Evolutionary conservation across 2,113 vertebrate genomes (phyloP), one percentile per base, ranked within the genome.

Genomic region (Proterorhinus semilunaris): DNA sequence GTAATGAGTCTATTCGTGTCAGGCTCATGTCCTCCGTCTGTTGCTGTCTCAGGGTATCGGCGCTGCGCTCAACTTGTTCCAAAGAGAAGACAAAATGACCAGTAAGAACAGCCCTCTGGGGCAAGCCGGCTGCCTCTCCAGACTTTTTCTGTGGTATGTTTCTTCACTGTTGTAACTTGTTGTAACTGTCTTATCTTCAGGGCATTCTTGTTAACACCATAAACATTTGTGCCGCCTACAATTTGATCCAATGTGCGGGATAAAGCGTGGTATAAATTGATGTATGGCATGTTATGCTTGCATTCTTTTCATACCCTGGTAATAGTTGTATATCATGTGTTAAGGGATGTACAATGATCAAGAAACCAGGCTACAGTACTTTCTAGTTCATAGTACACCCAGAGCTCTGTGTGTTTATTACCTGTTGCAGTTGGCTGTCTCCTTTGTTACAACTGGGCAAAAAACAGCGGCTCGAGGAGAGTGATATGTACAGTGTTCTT

Each of bases 401-500:
- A 10, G 52, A 17, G 53, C 11, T 63, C 47, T 27, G 11, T 49
- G 21, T 51, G 6, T 21, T 59, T 10, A 9, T 16, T 61, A 6
- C 7, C 7, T 21, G 9, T 78, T 85, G 59, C 81, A 98, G 97
- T 83, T 98, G 97, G 97, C 78, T 98, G 46, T 94, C 94, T 66
- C 96, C 96, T 6, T 83, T 98, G 81, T 94, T 98, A 89, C 87
- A 90, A 66, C 91, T 76, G 0, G 95, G 97, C 45, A 92, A 93
- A 78, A 96, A 94, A 65, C 85, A 91, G 73, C 93, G 85, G 58
- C 87, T 98, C 46, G 94, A 96, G 82, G 95, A 96, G 87, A 93
- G 94, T 88, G 96, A 98, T 78, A 94, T 98, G 95, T 96, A 93
- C 77, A 83, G 90, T 7, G 85, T 96, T 75, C 93, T 96, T 48